A percentile compares a stretch with the other conserved stretches of the same genome.
phyloP scores from a whole-genome alignment of 2,113 vertebrate genomes.

The Lota lota region DNA sequence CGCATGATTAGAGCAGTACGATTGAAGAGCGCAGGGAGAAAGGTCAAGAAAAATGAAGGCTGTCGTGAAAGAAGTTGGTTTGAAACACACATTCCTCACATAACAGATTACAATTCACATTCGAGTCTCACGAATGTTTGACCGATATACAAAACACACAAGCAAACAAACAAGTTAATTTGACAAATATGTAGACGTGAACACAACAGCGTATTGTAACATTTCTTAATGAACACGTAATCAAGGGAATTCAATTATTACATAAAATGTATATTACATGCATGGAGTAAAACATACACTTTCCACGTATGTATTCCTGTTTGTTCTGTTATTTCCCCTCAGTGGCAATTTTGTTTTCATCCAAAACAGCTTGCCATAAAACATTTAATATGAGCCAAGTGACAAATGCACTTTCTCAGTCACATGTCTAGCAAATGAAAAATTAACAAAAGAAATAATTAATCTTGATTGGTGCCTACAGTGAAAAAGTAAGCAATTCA shows the following conservation, averaged over 20 bases:
- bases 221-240: too few species aligned
- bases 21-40: slow-evolving; percentile 25
- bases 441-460: slow-evolving; percentile 86
- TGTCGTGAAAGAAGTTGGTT: too few species aligned
- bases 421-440: slow-evolving; percentile 82
- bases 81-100: too few species aligned
- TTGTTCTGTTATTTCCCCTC: slow-evolving; percentile 55
- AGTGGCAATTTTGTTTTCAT: slow-evolving; percentile 66
- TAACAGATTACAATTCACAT: too few species aligned
- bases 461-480: slow-evolving; percentile 86
- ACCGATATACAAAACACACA: too few species aligned
- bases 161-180: too few species aligned
- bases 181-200: too few species aligned
- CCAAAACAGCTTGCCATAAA: slow-evolving; percentile 79
- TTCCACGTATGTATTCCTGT: background rate
- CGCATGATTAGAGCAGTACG: slow-evolving; percentile 48
- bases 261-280: too few species aligned
- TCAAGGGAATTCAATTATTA: too few species aligned
- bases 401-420: slow-evolving; percentile 89
- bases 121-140: too few species aligned
- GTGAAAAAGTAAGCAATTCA: slow-evolving; percentile 86
- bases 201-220: too few species aligned
- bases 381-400: slow-evolving; percentile 83
- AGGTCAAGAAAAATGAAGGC: slow-evolving; percentile 37
- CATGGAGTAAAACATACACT: too few species aligned